phyloP scores from a whole-genome alignment of 2,113 vertebrate species.

The Phocoena sinus region DNA sequence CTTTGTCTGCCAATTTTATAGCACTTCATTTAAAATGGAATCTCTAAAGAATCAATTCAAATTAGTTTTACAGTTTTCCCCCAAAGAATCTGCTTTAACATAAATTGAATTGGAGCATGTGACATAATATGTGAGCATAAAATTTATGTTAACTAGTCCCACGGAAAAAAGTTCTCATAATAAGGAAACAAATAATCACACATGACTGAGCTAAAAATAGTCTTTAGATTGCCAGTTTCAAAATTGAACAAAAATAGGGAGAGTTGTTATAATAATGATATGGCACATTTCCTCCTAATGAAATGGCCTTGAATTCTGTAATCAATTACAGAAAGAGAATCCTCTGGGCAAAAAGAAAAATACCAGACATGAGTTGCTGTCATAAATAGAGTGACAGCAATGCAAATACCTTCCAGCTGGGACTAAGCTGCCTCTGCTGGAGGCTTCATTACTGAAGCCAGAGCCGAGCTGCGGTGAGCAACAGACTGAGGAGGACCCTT shows the following conservation, averaged over 20 bases:
- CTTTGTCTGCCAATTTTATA: slow-evolving; percentile 79
- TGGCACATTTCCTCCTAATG: slow-evolving; percentile 44
- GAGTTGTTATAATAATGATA: slow-evolving; percentile 61
- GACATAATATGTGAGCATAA: slow-evolving; percentile 78
- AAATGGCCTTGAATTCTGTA: slow-evolving; percentile 63
- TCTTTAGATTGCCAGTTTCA: slow-evolving; percentile 75
- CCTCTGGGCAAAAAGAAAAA: slow-evolving; percentile 44
- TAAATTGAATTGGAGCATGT: slow-evolving; percentile 81
- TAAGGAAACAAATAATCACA: slow-evolving; percentile 82
- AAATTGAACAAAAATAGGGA: slow-evolving; percentile 63
- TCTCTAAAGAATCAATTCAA: slow-evolving; percentile 86
- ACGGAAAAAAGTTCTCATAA: slow-evolving; percentile 79
- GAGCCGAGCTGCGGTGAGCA: background rate
- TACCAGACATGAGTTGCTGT: slow-evolving; percentile 41
- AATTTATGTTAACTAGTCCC: slow-evolving; percentile 80
- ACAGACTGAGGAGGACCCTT: rapidly evolving
- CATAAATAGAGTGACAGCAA: background rate
- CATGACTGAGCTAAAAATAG: slow-evolving; percentile 81
- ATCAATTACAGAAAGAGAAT: slow-evolving; percentile 52
- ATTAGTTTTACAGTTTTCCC: slow-evolving; percentile 83
- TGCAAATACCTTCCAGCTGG: background rate
- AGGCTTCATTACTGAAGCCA: rapidly evolving
- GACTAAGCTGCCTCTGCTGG: rapidly evolving
- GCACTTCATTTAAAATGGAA: slow-evolving; percentile 81
- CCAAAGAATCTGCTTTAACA: slow-evolving; percentile 82